phyloP scores from a whole-genome alignment of 1,140 invertebrate species.

The Lordiphosa mommai region DNA sequence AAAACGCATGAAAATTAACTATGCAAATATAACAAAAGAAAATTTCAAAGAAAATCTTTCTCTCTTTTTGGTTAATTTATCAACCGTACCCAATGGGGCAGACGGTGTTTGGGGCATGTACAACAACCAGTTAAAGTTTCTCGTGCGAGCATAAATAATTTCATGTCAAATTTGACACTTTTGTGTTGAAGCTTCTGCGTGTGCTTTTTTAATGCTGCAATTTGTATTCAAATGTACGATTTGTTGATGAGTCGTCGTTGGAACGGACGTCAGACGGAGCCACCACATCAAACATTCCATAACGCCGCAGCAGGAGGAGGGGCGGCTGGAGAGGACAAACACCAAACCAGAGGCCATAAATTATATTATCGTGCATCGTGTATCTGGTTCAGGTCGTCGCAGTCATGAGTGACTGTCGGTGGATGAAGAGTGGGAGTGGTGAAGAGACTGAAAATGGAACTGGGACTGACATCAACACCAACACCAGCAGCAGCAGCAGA shows the following conservation, averaged over 20 bases:
- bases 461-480: slow-evolving; percentile 32
- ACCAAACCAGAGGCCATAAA: slow-evolving; percentile 68
- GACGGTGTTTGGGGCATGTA: slow-evolving; percentile 2
- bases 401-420: slow-evolving; percentile 66
- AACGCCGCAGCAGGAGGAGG: slow-evolving; percentile 29
- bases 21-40: slow-evolving; percentile 49
- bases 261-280: slow-evolving; percentile 2
- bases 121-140: slow-evolving; percentile 33
- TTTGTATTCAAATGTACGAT: slow-evolving; percentile 75
- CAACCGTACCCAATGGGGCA: slow-evolving; percentile 1
- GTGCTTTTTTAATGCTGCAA: slow-evolving; percentile 58
- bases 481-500: slow-evolving; percentile 23
- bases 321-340: slow-evolving; percentile 26
- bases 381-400: slow-evolving; percentile 75
- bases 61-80: slow-evolving; percentile 9
- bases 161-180: slow-evolving; percentile 71
- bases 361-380: slow-evolving; percentile 76
- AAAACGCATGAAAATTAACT: slow-evolving; percentile 33
- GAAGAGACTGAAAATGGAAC: slow-evolving; percentile 2
- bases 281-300: slow-evolving; percentile 70
- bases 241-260: slow-evolving; percentile 55
- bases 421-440: slow-evolving; percentile 8
- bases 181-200: slow-evolving; percentile 52
- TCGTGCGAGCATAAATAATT: slow-evolving; percentile 66
- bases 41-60: slow-evolving; percentile 10